A percentile compares a stretch with the other conserved stretches of the same genome.
These are phyloP conservation scores for Centropus bengalensis DNA, from an alignment of 2,113 vertebrate genomes.

Conservation along the genomic window DNA sequence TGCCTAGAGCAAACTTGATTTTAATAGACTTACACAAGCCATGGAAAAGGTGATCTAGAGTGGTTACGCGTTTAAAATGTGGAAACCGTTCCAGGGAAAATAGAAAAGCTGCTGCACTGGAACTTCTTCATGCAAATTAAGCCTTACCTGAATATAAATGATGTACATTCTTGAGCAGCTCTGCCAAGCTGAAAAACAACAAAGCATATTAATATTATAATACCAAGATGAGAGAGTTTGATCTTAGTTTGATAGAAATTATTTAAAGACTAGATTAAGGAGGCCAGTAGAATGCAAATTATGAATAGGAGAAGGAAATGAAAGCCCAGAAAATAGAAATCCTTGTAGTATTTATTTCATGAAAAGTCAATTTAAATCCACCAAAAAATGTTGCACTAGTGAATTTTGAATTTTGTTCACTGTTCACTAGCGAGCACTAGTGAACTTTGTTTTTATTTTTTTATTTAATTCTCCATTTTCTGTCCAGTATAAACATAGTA, in stretches of 20 bases:
- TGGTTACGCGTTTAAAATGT: neutral
- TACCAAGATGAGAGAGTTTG: neutral
- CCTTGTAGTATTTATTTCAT: neutral
- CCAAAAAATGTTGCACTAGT: neutral
- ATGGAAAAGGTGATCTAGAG: slow-evolving; percentile 24
- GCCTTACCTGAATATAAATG: slow-evolving; percentile 23
- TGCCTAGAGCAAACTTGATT: slow-evolving; percentile 33
- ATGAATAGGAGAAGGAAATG: neutral
- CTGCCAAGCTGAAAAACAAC: slow-evolving; percentile 24
- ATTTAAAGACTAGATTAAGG: slow-evolving; percentile 28
- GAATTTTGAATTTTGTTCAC: too few relatives aligned
- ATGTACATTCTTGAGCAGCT: neutral
- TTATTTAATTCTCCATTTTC: neutral
- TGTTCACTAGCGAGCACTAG: too few relatives aligned
- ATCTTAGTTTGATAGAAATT: neutral
- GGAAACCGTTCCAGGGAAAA: slow-evolving; percentile 23
- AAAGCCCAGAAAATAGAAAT: neutral
- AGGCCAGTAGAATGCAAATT: neutral
- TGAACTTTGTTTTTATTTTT: neutral
- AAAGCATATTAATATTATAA: neutral
- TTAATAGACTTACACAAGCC: slow-evolving; percentile 14
- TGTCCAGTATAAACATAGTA: neutral
- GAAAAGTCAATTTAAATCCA: neutral
- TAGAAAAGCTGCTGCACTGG: slow-evolving; percentile 10
- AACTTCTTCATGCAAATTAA: slow-evolving; percentile 31